Conservation (phyloP, 92 coral and sea anemone species). For the Chrysogorgia sp. region DNA sequence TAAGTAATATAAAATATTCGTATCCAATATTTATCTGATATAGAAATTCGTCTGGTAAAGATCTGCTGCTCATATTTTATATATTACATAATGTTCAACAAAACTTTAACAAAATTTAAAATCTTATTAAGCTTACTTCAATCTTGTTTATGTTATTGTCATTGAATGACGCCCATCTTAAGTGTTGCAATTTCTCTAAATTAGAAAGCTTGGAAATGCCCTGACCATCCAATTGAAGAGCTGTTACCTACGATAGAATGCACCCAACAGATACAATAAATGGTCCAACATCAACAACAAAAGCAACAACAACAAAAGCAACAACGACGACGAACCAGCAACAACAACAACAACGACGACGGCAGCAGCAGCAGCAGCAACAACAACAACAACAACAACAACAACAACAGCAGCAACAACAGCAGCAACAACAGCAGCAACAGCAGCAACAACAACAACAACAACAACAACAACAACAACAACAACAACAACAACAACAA, state of each 20-base stretch:
- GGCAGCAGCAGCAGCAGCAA: neutral
- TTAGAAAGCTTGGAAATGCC: conserved; percentile 86
- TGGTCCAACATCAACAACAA: neutral
- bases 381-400: neutral
- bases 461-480: neutral
- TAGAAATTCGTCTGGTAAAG: too few relatives aligned
- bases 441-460: neutral
- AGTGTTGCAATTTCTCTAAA: conserved; percentile 80
- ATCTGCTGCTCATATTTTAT: too few relatives aligned
- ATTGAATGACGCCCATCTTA: conserved; percentile 92
- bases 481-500: neutral
- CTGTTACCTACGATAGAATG: conserved; percentile 67
- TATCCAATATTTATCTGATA: too few relatives aligned
- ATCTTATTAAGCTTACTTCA: conserved; percentile 57
- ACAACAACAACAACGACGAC: neutral
- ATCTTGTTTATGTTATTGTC: conserved; percentile 86
- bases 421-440: too few relatives aligned
- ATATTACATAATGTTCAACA: too few relatives aligned
- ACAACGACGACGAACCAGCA: too few relatives aligned
- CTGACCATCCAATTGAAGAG: conserved; percentile 84
- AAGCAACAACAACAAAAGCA: neutral
- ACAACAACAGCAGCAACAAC: too few relatives aligned
- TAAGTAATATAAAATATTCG: too few relatives aligned
- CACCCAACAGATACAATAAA: neutral
- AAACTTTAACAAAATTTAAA: too few relatives aligned